Base-by-base conservation (phyloP, 2,888 invertebrate genomes). In the Schrankia costaestrigalis region DNA sequence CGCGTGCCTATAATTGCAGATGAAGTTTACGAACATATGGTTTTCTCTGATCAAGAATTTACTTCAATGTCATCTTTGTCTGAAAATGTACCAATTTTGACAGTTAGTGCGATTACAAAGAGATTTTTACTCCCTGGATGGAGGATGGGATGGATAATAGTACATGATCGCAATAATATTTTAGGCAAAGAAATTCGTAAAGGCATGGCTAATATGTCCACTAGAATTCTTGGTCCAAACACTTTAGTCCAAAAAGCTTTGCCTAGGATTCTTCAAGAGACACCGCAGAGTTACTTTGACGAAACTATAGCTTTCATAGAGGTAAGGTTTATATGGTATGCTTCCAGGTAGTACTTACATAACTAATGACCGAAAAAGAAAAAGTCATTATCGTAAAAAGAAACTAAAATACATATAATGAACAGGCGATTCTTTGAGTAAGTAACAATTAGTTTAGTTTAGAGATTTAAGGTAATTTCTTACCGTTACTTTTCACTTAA, bases 1-100 rank as follows among this genome's bases (percentile, higher is more conserved):
- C 91, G 89, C 69, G 82, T 98, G 21, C 97, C 97, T 7, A 94
- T 99, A 50, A 97, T 99, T 67, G 97, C 98, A 7, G 98, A 99
- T 78, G 99, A 99, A 90, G 97, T 99, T 67, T 99, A 99, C 78
- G 98, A 98, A 73, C 93, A 97, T 70, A 92, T 99, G 75, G 95
- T 96, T 11, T 98, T 97, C 75, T 92, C 94, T 11, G 94, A 93
- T 2, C 88, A 92, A 40, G 89, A 90, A 53, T 97, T 94, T 67
- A 85, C 94, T 55, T 93, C 98, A 0, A 80, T 97, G 41, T 96
- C 97, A 24, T 91, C 94, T 0, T 77, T 99, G 30, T 94, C 96
- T 13, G 90, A 91, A 38, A 92, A 94, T 51, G 97, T 98, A 26
- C 99, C 99, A 2, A 91, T 99, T 40, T 84, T 99, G 18, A 93